Conservation (phyloP, 53 echinoderm and acorn worm species). For the Astropecten irregularis region DNA sequence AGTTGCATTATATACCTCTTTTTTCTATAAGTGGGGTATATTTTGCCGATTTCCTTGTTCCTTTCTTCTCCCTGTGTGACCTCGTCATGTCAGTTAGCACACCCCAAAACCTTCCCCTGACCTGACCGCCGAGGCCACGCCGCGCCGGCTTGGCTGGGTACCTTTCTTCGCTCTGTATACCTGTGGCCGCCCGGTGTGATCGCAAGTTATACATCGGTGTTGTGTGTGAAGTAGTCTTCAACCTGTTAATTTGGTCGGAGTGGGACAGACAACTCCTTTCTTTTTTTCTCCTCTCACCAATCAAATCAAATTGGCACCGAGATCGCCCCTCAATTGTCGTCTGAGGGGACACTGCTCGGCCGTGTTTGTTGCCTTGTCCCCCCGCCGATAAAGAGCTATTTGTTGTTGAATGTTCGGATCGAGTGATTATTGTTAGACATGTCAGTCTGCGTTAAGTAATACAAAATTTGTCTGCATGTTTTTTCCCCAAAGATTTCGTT, state of each 20-base stretch:
- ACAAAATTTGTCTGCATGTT: no score
- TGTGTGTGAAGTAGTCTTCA: no score
- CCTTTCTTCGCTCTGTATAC: not conserved
- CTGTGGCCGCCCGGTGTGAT: no score
- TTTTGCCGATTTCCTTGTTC: not conserved
- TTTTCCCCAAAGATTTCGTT: no score
- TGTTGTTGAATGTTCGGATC: no score
- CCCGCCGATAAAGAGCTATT: no score
- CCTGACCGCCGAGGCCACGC: conserved; percentile 16
- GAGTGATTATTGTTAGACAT: no score
- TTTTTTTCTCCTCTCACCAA: not conserved
- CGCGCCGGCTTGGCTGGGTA: conserved; percentile 33
- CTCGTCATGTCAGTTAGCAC: conserved; percentile 32
- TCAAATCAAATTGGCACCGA: no score
- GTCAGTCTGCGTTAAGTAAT: no score
- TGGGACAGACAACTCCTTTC: not conserved
- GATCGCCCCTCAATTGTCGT: not conserved
- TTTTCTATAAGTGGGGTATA: not conserved
- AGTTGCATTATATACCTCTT: conserved; percentile 26
- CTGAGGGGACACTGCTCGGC: not conserved
- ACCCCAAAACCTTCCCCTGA: not conserved
- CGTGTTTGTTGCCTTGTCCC: no score
- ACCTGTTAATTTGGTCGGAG: no score
- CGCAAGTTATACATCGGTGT: no score
- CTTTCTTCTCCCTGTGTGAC: not conserved